A percentile compares a stretch with the other conserved stretches of the same genome.
These are phyloP conservation scores for Ariolimax columbianus DNA, from an alignment of 2,888 invertebrate genomes.

Conservation along the genomic window DNA sequence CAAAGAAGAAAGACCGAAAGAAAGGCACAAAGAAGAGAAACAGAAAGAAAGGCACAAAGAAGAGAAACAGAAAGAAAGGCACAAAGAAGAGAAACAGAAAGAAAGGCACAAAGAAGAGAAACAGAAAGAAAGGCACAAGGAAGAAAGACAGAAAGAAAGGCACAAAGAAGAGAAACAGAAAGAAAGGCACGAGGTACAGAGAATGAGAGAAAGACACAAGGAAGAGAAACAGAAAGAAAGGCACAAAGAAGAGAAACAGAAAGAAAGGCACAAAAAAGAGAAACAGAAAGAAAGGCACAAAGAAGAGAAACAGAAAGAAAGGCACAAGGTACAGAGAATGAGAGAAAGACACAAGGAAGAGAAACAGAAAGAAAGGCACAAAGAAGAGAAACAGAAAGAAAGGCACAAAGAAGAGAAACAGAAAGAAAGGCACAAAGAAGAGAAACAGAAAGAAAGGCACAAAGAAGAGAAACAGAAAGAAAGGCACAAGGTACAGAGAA, in stretches of 20 bases:
- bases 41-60: not conserved
- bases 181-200: not conserved
- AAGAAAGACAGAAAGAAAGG: too few species aligned
- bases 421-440: too few species aligned
- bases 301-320: not conserved
- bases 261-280: not conserved
- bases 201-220: too few species aligned
- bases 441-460: too few species aligned
- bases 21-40: too few species aligned
- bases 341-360: not conserved
- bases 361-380: not conserved
- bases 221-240: not conserved
- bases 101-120: too few species aligned
- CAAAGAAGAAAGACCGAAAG: too few species aligned
- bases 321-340: not conserved
- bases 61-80: too few species aligned
- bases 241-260: not conserved
- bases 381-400: too few species aligned
- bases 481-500: not conserved
- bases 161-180: not conserved
- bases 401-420: too few species aligned
- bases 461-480: too few species aligned
- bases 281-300: not conserved
- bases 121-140: too few species aligned
- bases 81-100: not conserved